phyloP scores from a whole-genome alignment of 2,113 vertebrate species.

The Pelvicachromis taeniatus region DNA sequence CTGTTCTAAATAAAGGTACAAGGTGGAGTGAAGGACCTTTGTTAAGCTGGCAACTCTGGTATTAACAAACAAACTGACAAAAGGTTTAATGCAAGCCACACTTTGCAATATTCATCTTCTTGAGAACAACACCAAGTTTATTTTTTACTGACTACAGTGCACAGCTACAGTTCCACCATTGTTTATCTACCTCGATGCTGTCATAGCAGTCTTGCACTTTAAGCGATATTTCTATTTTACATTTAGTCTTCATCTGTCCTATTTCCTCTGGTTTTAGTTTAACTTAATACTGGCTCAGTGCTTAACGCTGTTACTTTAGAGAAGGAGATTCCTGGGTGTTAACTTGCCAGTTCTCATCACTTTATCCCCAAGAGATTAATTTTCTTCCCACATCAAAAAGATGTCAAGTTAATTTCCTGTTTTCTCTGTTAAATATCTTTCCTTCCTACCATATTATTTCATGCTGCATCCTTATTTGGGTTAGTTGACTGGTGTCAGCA shows the following conservation, averaged over 20 bases:
- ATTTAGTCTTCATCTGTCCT: background rate
- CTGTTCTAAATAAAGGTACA: background rate
- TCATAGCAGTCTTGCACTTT: background rate
- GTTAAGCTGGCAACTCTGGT: background rate
- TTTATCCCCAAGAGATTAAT: rapidly evolving
- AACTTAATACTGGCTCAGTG: background rate
- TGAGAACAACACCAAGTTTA: background rate
- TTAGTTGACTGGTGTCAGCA: background rate
- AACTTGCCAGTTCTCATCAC: background rate
- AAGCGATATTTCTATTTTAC: background rate
- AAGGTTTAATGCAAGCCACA: background rate
- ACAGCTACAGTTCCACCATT: background rate
- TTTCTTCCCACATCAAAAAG: background rate
- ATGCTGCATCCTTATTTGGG: background rate
- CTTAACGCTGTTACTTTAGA: too few relatives aligned
- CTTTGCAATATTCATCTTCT: background rate
- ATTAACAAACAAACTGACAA: background rate
- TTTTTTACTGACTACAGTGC: background rate
- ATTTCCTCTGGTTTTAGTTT: background rate
- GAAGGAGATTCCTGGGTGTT: background rate
- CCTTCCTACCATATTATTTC: background rate
- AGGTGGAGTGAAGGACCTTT: background rate
- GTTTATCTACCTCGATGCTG: background rate
- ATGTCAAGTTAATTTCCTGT: background rate
- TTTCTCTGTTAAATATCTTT: too few relatives aligned